These are phyloP conservation scores for Aphaenogaster rudis DNA, from an alignment of 1,140 invertebrate species.

Conservation along the genomic window DNA sequence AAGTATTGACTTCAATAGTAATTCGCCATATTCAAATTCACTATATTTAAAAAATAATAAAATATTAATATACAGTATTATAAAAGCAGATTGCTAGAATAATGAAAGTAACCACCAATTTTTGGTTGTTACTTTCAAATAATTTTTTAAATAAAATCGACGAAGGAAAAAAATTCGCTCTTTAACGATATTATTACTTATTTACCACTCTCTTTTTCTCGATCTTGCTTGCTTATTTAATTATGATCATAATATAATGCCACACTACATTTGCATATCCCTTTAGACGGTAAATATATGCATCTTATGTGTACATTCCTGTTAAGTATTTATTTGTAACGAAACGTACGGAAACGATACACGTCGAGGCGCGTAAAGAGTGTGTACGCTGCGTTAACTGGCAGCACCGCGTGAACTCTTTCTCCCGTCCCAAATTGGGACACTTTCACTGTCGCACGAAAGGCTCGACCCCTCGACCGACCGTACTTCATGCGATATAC, in stretches of 20 bases:
- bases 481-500: slow-evolving; percentile 64
- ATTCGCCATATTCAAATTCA: not conserved
- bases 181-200: not conserved
- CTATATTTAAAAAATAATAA: not conserved
- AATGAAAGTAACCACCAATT: not conserved
- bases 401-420: slow-evolving; percentile 64
- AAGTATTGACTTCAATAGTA: not conserved
- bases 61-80: not conserved
- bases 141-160: not conserved
- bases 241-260: not conserved
- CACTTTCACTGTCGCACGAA: slow-evolving; percentile 76
- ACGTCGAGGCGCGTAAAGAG: slow-evolving; percentile 37
- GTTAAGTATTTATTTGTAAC: slow-evolving; percentile 10
- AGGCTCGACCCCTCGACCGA: slow-evolving; percentile 51
- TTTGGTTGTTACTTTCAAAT: too few relatives aligned
- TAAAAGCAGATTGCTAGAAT: not conserved
- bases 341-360: slow-evolving; percentile 14
- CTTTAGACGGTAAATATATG: not conserved
- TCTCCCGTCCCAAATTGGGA: slow-evolving; percentile 70
- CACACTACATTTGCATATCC: not conserved
- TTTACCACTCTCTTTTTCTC: not conserved
- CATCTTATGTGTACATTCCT: not conserved
- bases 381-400: slow-evolving; percentile 33
- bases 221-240: too few relatives aligned
- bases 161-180: not conserved